Base-by-base conservation (phyloP, 2,888 invertebrate genomes). In the Hedychridium roseum region DNA sequence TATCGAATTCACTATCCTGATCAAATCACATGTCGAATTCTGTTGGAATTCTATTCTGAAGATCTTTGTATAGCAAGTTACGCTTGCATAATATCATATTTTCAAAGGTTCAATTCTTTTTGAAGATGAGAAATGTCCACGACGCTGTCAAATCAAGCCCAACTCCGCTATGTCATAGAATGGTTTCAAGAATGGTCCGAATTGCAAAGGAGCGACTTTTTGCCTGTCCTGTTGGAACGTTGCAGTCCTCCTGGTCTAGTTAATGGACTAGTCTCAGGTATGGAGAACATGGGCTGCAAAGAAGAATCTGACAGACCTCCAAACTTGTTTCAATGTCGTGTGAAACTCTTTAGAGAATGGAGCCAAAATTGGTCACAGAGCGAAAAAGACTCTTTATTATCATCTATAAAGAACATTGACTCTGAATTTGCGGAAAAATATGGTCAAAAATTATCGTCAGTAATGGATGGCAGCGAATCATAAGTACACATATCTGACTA, bases 121-220 rank as follows among this genome's bases (percentile, higher is more conserved):
- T 62, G 6, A 43, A 74, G 68, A 60, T 62, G 47, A 54, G 70
- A 65, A 28, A 80, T 80, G 80, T 73, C 76, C 46, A 71, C 78
- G 21, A 73, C 76, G 53, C 73, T 84, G 40, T 82, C 83, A 51
- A 78, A 86, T 23, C 89, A 89, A 70, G 88, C 88, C 2, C 92
- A 94, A 79, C 82, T 93, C 66, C 84, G 90, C 43, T 94, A 92
- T 75, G 81, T 93, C 59, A 82, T 90, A 46, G 89, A 91, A 73
- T 94, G 94, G 94, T 94, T 94, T 71, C 85, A 86, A 69, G 92
- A 93, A 79, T 94, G 92, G 86, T 92, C 92, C 73, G 93, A 93
- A 72, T 83, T 93, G 76, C 93, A 94, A 75, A 83, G 90, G 45
- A 88, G 88, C 50, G 94, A 94, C 75, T 94, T 94, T 77, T 74